These are phyloP conservation scores for Lipotes vexillifer DNA, from an alignment of 2,113 vertebrate genomes.

Conservation along the genomic window DNA sequence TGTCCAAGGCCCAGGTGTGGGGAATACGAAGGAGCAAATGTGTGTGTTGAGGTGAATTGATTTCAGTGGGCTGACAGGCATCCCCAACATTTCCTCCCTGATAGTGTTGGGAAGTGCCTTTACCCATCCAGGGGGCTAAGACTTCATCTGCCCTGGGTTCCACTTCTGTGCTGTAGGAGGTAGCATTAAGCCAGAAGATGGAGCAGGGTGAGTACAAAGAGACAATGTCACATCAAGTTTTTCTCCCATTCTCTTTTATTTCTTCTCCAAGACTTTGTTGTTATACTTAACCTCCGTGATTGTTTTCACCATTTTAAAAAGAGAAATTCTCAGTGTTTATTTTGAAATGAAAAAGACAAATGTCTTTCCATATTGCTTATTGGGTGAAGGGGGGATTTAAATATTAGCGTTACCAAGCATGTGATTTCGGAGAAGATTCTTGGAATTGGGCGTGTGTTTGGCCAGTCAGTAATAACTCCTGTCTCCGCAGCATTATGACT, in stretches of 20 bases:
- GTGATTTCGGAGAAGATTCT: conserved; percentile 13
- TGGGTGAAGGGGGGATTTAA: neutral
- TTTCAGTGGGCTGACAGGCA: neutral
- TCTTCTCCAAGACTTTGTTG: neutral
- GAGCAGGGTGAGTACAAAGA: neutral
- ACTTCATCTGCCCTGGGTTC: neutral
- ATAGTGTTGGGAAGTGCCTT: neutral
- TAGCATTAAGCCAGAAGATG: neutral
- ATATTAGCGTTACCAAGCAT: neutral
- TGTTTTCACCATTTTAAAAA: neutral
- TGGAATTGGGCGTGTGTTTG: neutral
- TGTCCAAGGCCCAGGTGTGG: neutral
- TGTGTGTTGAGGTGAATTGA: neutral
- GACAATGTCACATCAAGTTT: fast-evolving
- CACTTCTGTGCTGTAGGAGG: neutral
- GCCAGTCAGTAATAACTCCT: neutral
- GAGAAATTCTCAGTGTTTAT: neutral
- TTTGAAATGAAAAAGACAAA: conserved; percentile 2
- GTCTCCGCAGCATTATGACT: neutral
- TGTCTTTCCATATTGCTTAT: neutral
- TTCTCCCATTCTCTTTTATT: neutral
- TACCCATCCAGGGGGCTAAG: neutral
- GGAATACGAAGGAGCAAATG: neutral
- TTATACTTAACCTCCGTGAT: neutral
- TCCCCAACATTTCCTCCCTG: neutral